Percentiles rank a stretch among this genome's conserved stretches.
Evolutionary conservation across 1,140 invertebrate genomes (phyloP).

Genomic region (Anastrepha obliqua): DNA sequence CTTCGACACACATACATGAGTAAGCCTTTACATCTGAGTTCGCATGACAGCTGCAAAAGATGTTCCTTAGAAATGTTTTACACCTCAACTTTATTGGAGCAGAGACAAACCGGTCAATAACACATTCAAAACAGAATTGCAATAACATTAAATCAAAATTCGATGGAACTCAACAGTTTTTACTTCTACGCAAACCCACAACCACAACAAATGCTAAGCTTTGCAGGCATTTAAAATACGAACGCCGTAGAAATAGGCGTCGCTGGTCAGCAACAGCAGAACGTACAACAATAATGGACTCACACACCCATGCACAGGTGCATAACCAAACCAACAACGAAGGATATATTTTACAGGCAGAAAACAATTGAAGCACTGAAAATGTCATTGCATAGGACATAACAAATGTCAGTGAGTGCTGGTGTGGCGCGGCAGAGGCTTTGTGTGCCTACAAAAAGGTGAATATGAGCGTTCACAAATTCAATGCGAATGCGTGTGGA

Average conservation of each 20-base stretch:
- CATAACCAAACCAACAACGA: constrained; percentile 16
- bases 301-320: neutral
- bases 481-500: no score
- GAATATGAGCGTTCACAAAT: no score
- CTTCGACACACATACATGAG: no score
- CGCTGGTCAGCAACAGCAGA: neutral
- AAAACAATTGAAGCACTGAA: constrained; percentile 26
- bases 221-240: neutral
- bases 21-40: no score
- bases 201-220: neutral
- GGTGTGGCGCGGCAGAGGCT: no score
- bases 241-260: neutral
- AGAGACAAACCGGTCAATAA: neutral
- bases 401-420: neutral
- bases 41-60: no score
- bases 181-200: neutral
- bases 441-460: no score
- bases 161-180: neutral
- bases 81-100: neutral
- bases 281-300: neutral
- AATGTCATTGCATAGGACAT: constrained; percentile 29
- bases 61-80: no score
- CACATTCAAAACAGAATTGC: neutral
- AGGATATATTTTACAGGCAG: constrained; percentile 28
- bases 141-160: constrained; percentile 50